Base-by-base conservation (phyloP, 2,113 vertebrate genomes). In the Scortum barcoo region DNA sequence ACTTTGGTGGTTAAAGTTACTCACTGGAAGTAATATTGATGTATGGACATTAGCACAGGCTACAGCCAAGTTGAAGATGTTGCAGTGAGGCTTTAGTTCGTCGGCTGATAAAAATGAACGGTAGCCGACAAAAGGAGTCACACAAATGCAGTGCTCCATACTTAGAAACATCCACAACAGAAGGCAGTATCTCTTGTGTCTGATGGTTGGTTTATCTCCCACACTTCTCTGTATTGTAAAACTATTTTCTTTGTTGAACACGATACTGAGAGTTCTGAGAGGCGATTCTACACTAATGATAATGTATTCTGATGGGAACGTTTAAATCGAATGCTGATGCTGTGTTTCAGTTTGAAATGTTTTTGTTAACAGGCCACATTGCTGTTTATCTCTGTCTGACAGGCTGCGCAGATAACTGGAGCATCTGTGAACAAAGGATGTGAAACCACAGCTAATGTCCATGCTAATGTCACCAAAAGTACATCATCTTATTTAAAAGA, bases 291-390 rank as follows among this genome's bases (percentile, higher is more conserved):
- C 26, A 13, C 5, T 17, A 4, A 26, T 40, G 44, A 60, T 66
- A 1, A 70, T 62, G 17, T 20, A 63, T 73, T 66, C 51, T 77
- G 44, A 19, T 62, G 16, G 56, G 16, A 30, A 36, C 51, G 4
- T 57, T 48, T 77, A 53, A 78, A 53, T 61, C 0, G 0, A 73
- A 65, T 53, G 19, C 46, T 62, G 71, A 88, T 77, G 53, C n/a
- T 56, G 54, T 38, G 33, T 28, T 63, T 58, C 72, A 72, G 68
- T 85, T 72, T 72, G 12, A 78, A 78, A 68, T 48, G 38, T 57
- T 82, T 74, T 66, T 56, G 67, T 78, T 84, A 51, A 80, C 51
- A 14, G 13, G 28, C 11, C 5, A 16, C 74, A 81, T 51, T 86
- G 26, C 13, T 4, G 16, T 76, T 30, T 38, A 20, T 57, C 30